Percentiles rank a stretch among this genome's conserved stretches.
phyloP scores from a whole-genome alignment of 1,140 invertebrate species.

The Metopolophium dirhodum region DNA sequence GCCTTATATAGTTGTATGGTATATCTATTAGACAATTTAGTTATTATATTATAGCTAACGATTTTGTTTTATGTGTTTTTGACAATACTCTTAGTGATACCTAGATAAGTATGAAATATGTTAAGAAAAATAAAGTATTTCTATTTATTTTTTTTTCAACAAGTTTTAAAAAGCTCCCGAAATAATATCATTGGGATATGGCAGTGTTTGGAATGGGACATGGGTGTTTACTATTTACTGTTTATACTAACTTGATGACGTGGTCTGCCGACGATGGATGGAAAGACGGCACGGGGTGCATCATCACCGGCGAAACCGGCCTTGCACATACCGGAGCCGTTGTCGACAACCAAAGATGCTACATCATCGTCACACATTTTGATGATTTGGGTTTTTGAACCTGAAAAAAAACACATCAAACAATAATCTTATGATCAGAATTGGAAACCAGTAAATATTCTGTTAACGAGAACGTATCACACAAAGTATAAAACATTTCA shows the following conservation, averaged over 20 bases:
- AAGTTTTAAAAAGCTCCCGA: background rate
- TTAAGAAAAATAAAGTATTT: too few species aligned
- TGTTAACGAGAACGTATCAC: background rate
- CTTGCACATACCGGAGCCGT: conserved; percentile 91
- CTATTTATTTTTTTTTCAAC: too few species aligned
- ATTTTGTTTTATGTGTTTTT: too few species aligned
- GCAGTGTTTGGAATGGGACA: background rate
- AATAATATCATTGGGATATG: background rate
- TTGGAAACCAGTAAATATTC: background rate
- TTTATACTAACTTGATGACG: conserved; percentile 72
- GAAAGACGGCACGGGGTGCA: conserved; percentile 87
- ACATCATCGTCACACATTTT: conserved; percentile 91
- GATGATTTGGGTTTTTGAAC: conserved; percentile 38
- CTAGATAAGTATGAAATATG: too few species aligned
- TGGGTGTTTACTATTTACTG: background rate
- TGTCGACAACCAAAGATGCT: conserved; percentile 86
- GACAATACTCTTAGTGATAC: too few species aligned
- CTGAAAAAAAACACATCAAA: conserved; percentile 2
- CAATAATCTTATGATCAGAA: background rate
- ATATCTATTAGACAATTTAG: too few species aligned
- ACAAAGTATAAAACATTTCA: background rate
- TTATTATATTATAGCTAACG: too few species aligned
- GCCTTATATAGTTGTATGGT: too few species aligned
- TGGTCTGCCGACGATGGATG: conserved; percentile 84
- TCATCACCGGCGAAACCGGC: conserved; percentile 91